Percentiles rank a stretch among this genome's conserved stretches.
These are phyloP conservation scores for Daphoenositta chrysoptera DNA, from an alignment of 2,113 vertebrate genomes.

Conservation along the genomic window DNA sequence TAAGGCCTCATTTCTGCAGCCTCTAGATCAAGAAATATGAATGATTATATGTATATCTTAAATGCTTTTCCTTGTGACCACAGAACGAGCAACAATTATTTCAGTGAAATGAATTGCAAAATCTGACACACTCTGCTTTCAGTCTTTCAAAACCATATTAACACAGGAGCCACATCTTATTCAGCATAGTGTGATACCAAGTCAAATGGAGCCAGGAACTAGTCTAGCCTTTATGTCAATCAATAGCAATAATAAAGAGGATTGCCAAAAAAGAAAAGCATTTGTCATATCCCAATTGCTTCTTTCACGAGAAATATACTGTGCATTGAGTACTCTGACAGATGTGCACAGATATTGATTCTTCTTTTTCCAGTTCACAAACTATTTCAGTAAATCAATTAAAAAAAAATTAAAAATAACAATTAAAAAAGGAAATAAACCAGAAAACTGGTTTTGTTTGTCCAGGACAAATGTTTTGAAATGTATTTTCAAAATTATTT, in stretches of 20 bases:
- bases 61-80: constrained; percentile 11
- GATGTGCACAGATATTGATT: not conserved
- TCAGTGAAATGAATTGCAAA: not conserved
- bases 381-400: not conserved
- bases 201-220: not conserved
- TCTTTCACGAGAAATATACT: not conserved
- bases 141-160: constrained; percentile 8
- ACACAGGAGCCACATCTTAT: not conserved
- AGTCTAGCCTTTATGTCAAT: not conserved
- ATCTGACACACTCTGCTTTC: not conserved
- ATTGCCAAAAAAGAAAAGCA: not conserved
- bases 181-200: not conserved
- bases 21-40: not conserved
- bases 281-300: not conserved
- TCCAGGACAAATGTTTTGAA: not conserved
- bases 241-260: not conserved
- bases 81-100: not conserved
- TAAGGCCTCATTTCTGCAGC: constrained; percentile 1
- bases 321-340: not conserved
- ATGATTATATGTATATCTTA: not conserved
- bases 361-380: not conserved
- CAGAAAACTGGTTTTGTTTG: not conserved
- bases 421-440: not conserved
- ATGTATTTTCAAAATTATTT: not conserved
- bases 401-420: not conserved